Evolutionary conservation across 2,888 invertebrate species (phyloP), one percentile per base, ranked within the genome.

Genomic region (Eupithecia inturbata): DNA sequence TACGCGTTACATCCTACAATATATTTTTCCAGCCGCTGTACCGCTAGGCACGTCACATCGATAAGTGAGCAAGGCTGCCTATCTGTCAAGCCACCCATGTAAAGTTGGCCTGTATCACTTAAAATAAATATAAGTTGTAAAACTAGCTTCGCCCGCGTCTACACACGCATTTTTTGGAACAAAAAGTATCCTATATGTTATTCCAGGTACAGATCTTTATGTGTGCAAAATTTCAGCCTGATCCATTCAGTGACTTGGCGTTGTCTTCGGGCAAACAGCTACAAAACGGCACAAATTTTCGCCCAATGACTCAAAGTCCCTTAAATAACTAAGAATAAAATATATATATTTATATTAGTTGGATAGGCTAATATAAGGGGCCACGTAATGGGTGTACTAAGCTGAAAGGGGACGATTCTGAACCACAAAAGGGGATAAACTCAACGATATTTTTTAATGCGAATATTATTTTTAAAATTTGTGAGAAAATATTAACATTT

Each of bases 11-110:
- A 64, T 66, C 31, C 41, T 68, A 70, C 70, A 68, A 74, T 77
- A 67, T 67, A 71, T 77, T 75, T 77, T 68, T 33, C 66, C 71
- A 62, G 67, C 39, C 70, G 70, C 33, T 72, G 70, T 74, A 68
- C 70, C 57, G 69, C 71, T 70, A 70, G 68, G 49, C 73, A 73
- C 72, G 77, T 77, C 77, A 78, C 75, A 78, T 75, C 64, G 75
- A 78, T 77, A 72, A 75, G 77, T 69, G 72, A 76, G 74, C 72
- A 57, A 63, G 33, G 68, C 73, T 6, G 68, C 70, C 76, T 76
- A 77, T 77, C 75, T 68, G 72, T 75, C 75, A 75, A 73, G 72
- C 66, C 36, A 22, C 62, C 66, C 66, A 39, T 64, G 31, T 36
- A 16, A 36, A 39, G 39, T 39, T 41, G 6, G 66, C 39, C 66